phyloP scores from a whole-genome alignment of 2,113 vertebrate species.

The Tragulus kanchil region DNA sequence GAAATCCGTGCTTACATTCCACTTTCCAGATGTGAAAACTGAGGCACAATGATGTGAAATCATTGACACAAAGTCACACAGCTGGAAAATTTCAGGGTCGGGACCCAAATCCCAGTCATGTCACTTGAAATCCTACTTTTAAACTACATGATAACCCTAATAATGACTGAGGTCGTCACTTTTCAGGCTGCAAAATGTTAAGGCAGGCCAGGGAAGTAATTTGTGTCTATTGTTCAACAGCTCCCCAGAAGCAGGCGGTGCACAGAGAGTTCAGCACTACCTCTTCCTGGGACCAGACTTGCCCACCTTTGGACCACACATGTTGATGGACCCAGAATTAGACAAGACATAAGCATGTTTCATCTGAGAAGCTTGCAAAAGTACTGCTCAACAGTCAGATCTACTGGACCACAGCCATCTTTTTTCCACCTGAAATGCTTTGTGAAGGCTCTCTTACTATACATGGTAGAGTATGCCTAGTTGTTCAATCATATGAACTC shows the following conservation, averaged over 20 bases:
- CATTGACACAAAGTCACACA: not conserved
- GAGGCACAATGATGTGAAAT: not conserved
- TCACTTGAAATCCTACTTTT: not conserved
- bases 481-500: not conserved
- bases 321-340: not conserved
- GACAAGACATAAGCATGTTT: not conserved
- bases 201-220: not conserved
- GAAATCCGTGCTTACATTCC: not conserved
- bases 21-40: not conserved
- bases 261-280: not conserved
- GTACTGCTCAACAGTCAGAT: not conserved
- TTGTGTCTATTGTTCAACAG: not conserved
- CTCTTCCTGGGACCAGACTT: not conserved
- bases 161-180: not conserved
- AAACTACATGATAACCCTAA: not conserved
- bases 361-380: not conserved
- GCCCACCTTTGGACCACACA: not conserved
- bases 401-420: not conserved
- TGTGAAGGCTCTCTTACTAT: not conserved
- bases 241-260: not conserved
- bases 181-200: not conserved
- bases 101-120: not conserved
- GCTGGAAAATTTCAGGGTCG: not conserved
- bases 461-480: no score
- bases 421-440: not conserved